phyloP scores from a whole-genome alignment of 2,797 vertebrate species.

The Centroberyx gerrardi region DNA sequence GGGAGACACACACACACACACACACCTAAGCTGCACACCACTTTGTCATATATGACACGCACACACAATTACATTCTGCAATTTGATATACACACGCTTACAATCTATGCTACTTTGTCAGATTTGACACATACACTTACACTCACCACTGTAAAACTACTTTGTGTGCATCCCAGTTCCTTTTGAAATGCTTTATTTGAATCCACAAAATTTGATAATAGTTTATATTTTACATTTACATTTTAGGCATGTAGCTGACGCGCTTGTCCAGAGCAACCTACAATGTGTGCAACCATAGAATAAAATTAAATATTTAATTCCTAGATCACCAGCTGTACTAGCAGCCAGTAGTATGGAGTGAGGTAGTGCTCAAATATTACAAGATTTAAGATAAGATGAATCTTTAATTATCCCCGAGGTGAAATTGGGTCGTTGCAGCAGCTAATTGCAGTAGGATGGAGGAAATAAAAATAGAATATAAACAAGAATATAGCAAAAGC shows the following conservation, averaged over 20 bases:
- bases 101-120: not conserved
- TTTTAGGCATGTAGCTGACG: not conserved
- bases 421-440: too few species aligned
- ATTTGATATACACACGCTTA: not conserved
- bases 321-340: not conserved
- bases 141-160: not conserved
- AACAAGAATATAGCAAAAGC: too few species aligned
- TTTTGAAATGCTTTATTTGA: not conserved
- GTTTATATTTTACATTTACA: not conserved
- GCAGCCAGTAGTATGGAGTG: not conserved
- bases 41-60: slow-evolving; percentile 13
- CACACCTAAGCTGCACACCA: not conserved
- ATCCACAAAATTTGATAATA: not conserved
- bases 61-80: not conserved
- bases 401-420: too few species aligned
- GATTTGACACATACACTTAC: slow-evolving; percentile 14
- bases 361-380: too few species aligned
- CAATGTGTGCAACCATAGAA: not conserved
- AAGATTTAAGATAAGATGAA: too few species aligned
- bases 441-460: too few species aligned
- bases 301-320: not conserved
- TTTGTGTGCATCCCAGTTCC: not conserved
- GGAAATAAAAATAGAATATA: too few species aligned
- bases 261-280: too few species aligned
- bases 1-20: not conserved